Percentiles rank a stretch among this genome's conserved stretches.
phyloP scores from a whole-genome alignment of 1,140 invertebrate genomes.

The Cherax destructor region DNA sequence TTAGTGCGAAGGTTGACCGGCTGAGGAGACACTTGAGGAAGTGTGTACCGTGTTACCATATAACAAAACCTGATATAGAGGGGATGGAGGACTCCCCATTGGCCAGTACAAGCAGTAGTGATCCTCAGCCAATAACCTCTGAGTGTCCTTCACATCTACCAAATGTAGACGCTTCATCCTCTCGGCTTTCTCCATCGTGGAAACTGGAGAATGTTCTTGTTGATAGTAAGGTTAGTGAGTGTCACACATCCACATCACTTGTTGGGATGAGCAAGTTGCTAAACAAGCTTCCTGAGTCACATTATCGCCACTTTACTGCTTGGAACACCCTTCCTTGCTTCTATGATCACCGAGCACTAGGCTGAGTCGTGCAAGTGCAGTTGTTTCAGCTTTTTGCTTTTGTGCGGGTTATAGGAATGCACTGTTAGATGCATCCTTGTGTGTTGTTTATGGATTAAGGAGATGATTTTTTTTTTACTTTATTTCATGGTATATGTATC shows the following conservation, averaged over 20 bases:
- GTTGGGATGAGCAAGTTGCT: constrained; percentile 57
- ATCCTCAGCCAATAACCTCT: constrained; percentile 51
- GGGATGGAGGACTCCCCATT: constrained; percentile 51
- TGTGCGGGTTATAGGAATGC: constrained; percentile 36
- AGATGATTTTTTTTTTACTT: constrained; percentile 24
- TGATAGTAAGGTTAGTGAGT: constrained; percentile 69
- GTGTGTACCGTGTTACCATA: constrained; percentile 51
- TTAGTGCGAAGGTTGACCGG: constrained; percentile 65
- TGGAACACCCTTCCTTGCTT: constrained; percentile 60
- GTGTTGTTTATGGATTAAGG: constrained; percentile 38
- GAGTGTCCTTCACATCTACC: constrained; percentile 37
- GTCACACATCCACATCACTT: constrained; percentile 50
- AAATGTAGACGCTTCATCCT: constrained; percentile 62
- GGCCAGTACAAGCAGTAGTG: constrained; percentile 54
- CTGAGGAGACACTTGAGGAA: constrained; percentile 65
- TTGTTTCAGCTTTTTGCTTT: constrained; percentile 53
- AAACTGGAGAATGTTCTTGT: constrained; percentile 65
- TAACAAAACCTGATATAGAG: constrained; percentile 56
- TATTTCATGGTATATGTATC: background rate
- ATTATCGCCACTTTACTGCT: constrained; percentile 52
- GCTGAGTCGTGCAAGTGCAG: constrained; percentile 58
- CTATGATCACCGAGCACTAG: constrained; percentile 52
- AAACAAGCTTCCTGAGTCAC: constrained; percentile 56
- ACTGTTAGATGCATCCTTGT: constrained; percentile 41
- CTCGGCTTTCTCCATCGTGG: constrained; percentile 59